These are phyloP conservation scores for Clarias gariepinus DNA, from an alignment of 2,113 vertebrate genomes.

Conservation along the genomic window DNA sequence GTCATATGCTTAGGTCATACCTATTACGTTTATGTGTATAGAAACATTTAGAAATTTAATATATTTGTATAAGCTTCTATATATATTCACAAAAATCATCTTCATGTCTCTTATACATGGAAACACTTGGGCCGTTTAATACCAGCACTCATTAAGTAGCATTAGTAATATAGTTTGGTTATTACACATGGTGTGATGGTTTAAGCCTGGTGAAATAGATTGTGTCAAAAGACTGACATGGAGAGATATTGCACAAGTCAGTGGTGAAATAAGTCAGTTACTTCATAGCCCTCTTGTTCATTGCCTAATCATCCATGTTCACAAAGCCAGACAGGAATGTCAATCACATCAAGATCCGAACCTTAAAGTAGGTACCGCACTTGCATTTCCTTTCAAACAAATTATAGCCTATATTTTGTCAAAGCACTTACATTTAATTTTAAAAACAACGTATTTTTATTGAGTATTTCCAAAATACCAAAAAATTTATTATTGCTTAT, in stretches of 20 bases:
- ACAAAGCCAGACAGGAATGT: background rate
- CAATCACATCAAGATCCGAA: background rate
- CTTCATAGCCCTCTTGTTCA: background rate
- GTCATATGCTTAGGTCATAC: too few relatives aligned
- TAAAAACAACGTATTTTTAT: too few relatives aligned
- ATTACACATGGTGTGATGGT: background rate
- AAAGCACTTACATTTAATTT: background rate
- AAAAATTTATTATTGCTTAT: too few relatives aligned
- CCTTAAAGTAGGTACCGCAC: background rate
- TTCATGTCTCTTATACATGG: too few relatives aligned
- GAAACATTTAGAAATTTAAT: too few relatives aligned
- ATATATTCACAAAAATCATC: too few relatives aligned
- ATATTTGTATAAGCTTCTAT: too few relatives aligned
- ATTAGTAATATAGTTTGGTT: background rate
- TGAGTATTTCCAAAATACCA: background rate
- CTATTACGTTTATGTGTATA: too few relatives aligned
- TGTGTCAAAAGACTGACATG: background rate
- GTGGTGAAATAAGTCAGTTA: constrained; percentile 14
- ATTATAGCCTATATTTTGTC: background rate
- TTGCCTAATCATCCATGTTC: background rate
- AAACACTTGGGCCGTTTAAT: too few relatives aligned
- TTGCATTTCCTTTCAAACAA: background rate
- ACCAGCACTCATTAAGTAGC: background rate
- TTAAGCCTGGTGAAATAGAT: background rate
- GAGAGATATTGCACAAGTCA: background rate